Conservation (phyloP, 2,888 invertebrate genomes). For the Sussaba pulchella region DNA sequence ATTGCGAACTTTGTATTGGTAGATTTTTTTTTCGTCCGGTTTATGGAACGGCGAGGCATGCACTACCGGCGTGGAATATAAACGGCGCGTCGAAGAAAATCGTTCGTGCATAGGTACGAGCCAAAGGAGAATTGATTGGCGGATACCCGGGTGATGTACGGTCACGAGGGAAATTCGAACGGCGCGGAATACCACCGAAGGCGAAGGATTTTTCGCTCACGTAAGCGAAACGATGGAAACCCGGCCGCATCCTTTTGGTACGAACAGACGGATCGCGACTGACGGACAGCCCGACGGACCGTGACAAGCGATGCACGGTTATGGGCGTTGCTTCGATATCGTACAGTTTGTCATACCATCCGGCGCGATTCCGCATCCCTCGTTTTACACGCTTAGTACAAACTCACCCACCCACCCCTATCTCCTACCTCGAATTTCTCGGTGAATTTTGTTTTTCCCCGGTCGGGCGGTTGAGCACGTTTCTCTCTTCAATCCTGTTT, state of each 20-base stretch:
- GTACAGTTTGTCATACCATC: conserved; percentile 38
- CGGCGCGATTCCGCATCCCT: conserved; percentile 32
- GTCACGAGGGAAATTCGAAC: conserved; percentile 70
- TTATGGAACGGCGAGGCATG: neutral
- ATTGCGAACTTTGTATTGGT: too few species aligned
- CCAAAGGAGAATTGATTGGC: conserved; percentile 67
- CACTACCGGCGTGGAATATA: conserved; percentile 10
- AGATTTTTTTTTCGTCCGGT: neutral
- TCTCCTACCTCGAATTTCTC: conserved; percentile 58
- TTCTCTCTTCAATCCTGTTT: conserved; percentile 31
- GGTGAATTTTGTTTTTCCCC: conserved; percentile 52
- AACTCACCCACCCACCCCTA: too few species aligned
- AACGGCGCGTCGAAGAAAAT: conserved; percentile 38
- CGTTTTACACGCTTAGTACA: conserved; percentile 53
- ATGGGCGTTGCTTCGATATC: neutral
- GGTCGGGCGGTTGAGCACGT: conserved; percentile 21
- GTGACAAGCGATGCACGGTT: conserved; percentile 73
- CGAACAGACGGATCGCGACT: conserved; percentile 73
- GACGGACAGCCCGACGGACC: conserved; percentile 81
- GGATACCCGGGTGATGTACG: conserved; percentile 65
- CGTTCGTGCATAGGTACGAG: conserved; percentile 26
- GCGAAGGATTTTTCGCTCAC: conserved; percentile 67
- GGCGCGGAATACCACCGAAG: conserved; percentile 17
- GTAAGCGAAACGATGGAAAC: conserved; percentile 76
- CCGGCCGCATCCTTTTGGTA: conserved; percentile 59